These are phyloP conservation scores for Eulimnadia texana DNA, from an alignment of 1,140 invertebrate species.

Conservation along the genomic window DNA sequence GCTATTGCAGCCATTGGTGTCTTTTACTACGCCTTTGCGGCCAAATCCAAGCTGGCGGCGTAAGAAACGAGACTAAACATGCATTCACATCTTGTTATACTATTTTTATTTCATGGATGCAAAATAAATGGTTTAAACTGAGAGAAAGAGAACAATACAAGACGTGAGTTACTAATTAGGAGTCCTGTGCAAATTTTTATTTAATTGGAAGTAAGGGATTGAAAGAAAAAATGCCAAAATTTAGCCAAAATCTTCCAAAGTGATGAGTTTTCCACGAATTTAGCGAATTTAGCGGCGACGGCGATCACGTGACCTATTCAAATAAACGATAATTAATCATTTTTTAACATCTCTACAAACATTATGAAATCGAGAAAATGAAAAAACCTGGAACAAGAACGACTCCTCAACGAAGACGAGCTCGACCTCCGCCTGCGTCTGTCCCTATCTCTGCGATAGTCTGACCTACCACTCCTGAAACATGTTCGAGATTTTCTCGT, in stretches of 20 bases:
- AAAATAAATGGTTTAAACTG: background rate
- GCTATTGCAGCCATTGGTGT: slow-evolving; percentile 57
- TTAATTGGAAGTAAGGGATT: no score
- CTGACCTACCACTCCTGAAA: slow-evolving; percentile 1
- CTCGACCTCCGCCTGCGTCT: background rate
- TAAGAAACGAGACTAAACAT: slow-evolving; percentile 24
- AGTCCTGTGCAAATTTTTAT: no score
- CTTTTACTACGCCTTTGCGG: slow-evolving; percentile 70
- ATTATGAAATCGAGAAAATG: background rate
- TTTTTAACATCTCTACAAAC: background rate
- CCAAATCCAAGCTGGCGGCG: slow-evolving; percentile 60
- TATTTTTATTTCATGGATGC: background rate
- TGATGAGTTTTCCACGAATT: no score
- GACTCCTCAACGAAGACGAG: background rate
- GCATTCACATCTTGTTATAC: background rate
- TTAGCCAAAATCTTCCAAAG: no score
- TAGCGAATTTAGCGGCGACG: slow-evolving; percentile 1
- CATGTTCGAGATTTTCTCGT: background rate
- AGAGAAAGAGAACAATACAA: background rate
- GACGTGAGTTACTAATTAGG: no score
- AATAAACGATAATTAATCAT: background rate
- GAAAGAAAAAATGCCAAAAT: no score
- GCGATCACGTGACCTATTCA: slow-evolving; percentile 3
- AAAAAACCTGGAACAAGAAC: slow-evolving; percentile 15
- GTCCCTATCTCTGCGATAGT: slow-evolving; percentile 3